phyloP scores from a whole-genome alignment of 1,140 invertebrate species.

The Drepana arcuata region DNA sequence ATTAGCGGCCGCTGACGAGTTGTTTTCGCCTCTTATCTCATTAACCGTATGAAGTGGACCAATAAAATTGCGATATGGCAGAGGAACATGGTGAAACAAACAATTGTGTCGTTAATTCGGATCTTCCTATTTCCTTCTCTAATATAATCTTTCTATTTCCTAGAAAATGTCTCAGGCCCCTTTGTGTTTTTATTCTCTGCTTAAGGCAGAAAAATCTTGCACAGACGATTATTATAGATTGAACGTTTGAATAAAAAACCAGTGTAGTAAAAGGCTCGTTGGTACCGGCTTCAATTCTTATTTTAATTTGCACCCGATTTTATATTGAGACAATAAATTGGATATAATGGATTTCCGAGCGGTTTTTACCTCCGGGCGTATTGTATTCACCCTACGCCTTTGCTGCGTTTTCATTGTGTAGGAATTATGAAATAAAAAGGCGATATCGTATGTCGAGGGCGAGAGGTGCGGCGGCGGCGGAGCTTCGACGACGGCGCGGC shows the following conservation, averaged over 20 bases:
- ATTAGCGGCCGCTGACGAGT: slow-evolving; percentile 32
- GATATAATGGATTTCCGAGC: slow-evolving; percentile 65
- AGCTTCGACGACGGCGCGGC: slow-evolving; percentile 40
- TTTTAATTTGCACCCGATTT: slow-evolving; percentile 71
- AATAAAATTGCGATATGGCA: slow-evolving; percentile 5
- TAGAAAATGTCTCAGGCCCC: too few species aligned
- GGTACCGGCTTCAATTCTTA: slow-evolving; percentile 43
- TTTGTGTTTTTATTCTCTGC: too few species aligned
- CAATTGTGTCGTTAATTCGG: too few species aligned
- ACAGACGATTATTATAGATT: too few species aligned
- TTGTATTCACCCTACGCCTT: slow-evolving; percentile 68
- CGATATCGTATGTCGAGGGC: slow-evolving; percentile 56
- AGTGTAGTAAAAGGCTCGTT: slow-evolving; percentile 6
- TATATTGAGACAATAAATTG: slow-evolving; percentile 67
- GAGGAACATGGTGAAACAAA: too few species aligned
- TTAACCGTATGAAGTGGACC: slow-evolving; percentile 12
- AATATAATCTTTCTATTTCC: too few species aligned
- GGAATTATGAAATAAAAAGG: slow-evolving; percentile 68
- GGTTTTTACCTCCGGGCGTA: slow-evolving; percentile 64
- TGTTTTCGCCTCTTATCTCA: slow-evolving; percentile 26
- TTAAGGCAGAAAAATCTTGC: too few species aligned
- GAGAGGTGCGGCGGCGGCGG: slow-evolving; percentile 20
- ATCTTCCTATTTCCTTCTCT: too few species aligned
- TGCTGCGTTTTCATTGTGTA: slow-evolving; percentile 54
- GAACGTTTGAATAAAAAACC: too few species aligned